Evolutionary conservation across 2,113 vertebrate species (phyloP).

Genomic region (Aegithalos caudatus): DNA sequence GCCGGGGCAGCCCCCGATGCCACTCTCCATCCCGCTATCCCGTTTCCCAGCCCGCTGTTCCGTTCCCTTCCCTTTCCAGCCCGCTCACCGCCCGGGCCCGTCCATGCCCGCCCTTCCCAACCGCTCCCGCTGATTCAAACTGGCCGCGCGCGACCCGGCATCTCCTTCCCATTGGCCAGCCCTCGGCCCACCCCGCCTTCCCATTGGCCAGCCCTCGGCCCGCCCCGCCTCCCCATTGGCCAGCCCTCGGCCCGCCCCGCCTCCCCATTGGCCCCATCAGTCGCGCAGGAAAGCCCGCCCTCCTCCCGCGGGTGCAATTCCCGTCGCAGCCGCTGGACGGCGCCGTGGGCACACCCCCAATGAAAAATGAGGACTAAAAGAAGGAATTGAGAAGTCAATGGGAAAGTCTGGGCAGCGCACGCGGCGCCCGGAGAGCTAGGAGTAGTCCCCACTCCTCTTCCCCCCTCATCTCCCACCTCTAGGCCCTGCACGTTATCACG

Average conservation of each 20-base stretch:
- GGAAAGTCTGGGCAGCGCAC: not conserved
- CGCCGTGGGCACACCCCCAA: not conserved
- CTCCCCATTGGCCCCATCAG: not conserved
- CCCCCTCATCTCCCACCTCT: too few species aligned
- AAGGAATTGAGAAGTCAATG: fast-evolving
- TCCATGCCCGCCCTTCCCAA: not conserved
- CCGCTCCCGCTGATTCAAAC: not conserved
- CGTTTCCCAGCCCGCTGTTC: not conserved
- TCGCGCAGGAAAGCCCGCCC: fast-evolving
- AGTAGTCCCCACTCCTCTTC: too few species aligned
- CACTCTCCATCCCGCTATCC: not conserved
- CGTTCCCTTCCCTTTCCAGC: too few species aligned
- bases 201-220: not conserved
- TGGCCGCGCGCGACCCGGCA: not conserved
- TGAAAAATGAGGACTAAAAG: fast-evolving
- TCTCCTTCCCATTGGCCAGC: not conserved
- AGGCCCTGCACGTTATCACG: too few species aligned
- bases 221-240: not conserved
- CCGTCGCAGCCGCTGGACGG: not conserved
- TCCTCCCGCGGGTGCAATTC: not conserved
- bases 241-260: not conserved
- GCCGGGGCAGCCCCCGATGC: fast-evolving
- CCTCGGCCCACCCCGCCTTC: not conserved
- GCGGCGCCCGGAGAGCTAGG: not conserved
- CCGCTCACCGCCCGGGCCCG: not conserved